phyloP scores from a whole-genome alignment of 2,888 invertebrate species.

The Caradrina kadenii region DNA sequence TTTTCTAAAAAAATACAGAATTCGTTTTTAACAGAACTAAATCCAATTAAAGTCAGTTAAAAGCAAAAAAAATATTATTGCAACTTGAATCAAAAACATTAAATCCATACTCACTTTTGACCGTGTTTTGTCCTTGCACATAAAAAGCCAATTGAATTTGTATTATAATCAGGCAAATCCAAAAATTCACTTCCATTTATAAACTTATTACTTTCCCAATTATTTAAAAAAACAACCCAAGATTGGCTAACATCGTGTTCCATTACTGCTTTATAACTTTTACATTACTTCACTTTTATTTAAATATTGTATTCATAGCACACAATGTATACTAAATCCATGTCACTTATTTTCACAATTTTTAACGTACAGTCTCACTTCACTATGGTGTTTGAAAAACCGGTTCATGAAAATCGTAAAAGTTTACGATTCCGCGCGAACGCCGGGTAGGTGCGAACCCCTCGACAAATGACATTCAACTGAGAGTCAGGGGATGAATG shows the following conservation, averaged over 20 bases:
- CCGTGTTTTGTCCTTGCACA: constrained; percentile 75
- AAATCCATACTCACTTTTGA: constrained; percentile 77
- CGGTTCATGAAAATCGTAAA: constrained; percentile 69
- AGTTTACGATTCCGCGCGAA: constrained; percentile 66
- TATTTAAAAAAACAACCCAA: constrained; percentile 76
- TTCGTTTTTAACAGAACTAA: neutral
- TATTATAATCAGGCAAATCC: constrained; percentile 78
- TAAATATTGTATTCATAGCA: constrained; percentile 9
- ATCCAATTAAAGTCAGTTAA: constrained; percentile 17
- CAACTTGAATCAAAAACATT: neutral
- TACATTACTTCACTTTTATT: constrained; percentile 45
- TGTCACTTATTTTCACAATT: constrained; percentile 27
- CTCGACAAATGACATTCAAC: constrained; percentile 71
- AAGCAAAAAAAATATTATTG: neutral
- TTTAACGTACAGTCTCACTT: constrained; percentile 18
- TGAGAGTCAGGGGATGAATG: constrained; percentile 79
- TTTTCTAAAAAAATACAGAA: too few species aligned
- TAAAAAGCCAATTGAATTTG: constrained; percentile 73
- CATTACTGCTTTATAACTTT: constrained; percentile 77
- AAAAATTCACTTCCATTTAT: constrained; percentile 89
- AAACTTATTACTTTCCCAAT: constrained; percentile 71
- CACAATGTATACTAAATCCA: constrained; percentile 21
- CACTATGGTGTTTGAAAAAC: constrained; percentile 13
- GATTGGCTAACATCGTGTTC: constrained; percentile 79
- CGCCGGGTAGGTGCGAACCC: constrained; percentile 65